phyloP scores from a whole-genome alignment of 2,888 invertebrate species.

The Syrphus vitripennis region DNA sequence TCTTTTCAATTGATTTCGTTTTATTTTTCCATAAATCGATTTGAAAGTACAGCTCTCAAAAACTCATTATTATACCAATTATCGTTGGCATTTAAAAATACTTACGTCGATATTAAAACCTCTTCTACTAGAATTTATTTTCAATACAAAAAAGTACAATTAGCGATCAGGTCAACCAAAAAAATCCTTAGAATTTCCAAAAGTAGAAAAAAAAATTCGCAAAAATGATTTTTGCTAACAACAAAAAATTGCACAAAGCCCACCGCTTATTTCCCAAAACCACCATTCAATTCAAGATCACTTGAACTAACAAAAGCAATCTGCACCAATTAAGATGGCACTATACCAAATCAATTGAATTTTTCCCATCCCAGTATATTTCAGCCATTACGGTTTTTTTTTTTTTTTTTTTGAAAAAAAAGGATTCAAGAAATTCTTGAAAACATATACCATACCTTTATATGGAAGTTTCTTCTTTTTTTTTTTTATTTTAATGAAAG shows the following conservation, averaged over 20 bases:
- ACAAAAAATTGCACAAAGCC: constrained; percentile 30
- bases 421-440: not conserved
- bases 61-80: not conserved
- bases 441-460: not conserved
- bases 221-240: constrained; percentile 23
- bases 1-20: not conserved
- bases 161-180: constrained; percentile 22
- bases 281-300: constrained; percentile 42
- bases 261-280: constrained; percentile 15
- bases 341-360: constrained; percentile 57
- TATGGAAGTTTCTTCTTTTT: not conserved
- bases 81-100: not conserved
- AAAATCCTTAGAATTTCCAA: not conserved
- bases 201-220: constrained; percentile 1
- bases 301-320: constrained; percentile 49
- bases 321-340: constrained; percentile 51
- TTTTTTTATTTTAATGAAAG: constrained; percentile 39
- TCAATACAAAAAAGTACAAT: not conserved
- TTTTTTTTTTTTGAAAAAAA: not conserved
- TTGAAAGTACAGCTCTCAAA: not conserved
- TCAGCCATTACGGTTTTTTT: constrained; percentile 24
- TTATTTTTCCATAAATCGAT: not conserved
- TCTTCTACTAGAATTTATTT: not conserved
- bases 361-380: constrained; percentile 14
- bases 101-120: not conserved